Conservation (phyloP, 2,113 vertebrate genomes). For the Orthonyx spaldingii region DNA sequence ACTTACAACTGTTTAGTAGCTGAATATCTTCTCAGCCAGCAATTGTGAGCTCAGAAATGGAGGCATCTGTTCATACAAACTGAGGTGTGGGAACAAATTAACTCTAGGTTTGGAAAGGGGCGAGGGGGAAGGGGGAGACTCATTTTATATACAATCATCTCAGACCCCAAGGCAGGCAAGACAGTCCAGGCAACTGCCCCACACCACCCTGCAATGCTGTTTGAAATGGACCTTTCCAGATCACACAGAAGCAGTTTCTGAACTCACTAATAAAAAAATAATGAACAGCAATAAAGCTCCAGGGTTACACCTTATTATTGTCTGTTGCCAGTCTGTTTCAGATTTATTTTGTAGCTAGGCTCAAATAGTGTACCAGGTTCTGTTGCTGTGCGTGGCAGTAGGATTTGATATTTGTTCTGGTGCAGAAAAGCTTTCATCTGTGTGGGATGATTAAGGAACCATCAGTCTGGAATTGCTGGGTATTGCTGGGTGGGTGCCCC, state of each 20-base stretch:
- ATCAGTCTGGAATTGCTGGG: neutral
- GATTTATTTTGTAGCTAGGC: neutral
- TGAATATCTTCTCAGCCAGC: conserved; percentile 36
- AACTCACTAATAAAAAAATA: neutral
- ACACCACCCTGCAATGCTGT: neutral
- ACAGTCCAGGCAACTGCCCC: neutral
- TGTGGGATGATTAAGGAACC: neutral
- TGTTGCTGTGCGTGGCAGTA: neutral
- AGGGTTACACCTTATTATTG: neutral
- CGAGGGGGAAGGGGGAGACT: neutral
- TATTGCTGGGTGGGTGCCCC: neutral
- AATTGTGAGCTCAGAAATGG: neutral
- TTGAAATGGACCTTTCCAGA: neutral
- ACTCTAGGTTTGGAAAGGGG: neutral
- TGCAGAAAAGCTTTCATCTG: neutral
- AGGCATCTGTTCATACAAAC: conserved; percentile 30
- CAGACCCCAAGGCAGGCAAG: neutral
- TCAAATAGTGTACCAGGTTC: neutral
- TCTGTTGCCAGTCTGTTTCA: neutral
- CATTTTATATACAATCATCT: neutral
- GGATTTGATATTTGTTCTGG: neutral
- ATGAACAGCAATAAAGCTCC: neutral
- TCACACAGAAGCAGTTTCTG: neutral
- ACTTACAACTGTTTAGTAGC: conserved; percentile 25
- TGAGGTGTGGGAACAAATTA: neutral